Conservation (phyloP, 2,888 invertebrate genomes). For the Oligia latruncula region DNA sequence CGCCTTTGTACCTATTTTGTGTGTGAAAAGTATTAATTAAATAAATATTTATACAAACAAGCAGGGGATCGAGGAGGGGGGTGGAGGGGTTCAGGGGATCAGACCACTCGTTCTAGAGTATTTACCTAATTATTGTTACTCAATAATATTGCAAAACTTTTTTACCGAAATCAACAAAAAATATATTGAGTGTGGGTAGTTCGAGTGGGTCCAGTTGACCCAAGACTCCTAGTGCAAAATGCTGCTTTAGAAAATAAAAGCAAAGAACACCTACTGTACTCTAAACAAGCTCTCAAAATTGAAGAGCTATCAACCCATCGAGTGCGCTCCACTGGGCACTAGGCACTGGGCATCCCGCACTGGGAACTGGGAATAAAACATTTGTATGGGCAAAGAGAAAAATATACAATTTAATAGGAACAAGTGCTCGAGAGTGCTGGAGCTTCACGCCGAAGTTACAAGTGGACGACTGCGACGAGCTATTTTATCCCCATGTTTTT, state of each 20-base stretch:
- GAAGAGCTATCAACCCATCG: constrained; percentile 15
- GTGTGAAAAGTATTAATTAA: too few relatives aligned
- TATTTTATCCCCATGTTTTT: neutral
- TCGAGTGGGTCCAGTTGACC: too few relatives aligned
- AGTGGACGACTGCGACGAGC: constrained; percentile 2
- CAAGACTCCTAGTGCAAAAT: neutral
- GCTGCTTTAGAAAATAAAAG: neutral
- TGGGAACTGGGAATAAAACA: constrained; percentile 21
- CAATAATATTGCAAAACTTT: neutral
- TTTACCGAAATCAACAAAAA: neutral
- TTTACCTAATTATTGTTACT: neutral
- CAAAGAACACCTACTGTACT: neutral
- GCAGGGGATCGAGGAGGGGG: too few relatives aligned
- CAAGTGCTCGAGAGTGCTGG: constrained; percentile 18
- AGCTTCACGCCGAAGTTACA: constrained; percentile 17
- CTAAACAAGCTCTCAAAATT: constrained; percentile 16
- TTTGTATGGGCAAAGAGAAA: constrained; percentile 15
- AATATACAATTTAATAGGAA: constrained; percentile 31
- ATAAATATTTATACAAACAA: too few relatives aligned
- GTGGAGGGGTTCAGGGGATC: too few relatives aligned
- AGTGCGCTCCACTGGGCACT: constrained; percentile 6
- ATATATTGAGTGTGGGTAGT: neutral
- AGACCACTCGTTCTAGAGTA: too few relatives aligned
- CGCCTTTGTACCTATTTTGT: too few relatives aligned
- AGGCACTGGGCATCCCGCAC: neutral